Base-by-base conservation (phyloP, 2,797 vertebrate species). In the Premnoplex brunnescens region DNA sequence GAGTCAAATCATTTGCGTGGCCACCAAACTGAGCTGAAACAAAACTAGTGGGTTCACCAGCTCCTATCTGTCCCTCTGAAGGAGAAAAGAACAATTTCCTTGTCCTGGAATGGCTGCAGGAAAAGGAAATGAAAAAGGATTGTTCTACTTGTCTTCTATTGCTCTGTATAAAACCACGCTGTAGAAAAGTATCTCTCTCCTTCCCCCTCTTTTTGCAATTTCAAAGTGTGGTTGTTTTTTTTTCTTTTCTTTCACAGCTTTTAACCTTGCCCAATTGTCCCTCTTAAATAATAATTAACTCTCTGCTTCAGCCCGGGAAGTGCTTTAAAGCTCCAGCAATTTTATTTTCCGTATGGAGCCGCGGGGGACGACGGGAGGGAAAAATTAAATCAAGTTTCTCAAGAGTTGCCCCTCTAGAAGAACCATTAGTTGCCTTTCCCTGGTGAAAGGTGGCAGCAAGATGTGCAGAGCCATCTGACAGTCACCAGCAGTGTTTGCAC, bases 221-320 rank as follows among this genome's bases (percentile, higher is more conserved):
- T 69, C 54, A 62, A 23, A 49, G 48, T 56, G 46, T 24, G 43
- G 41, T 39, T 64, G 34, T 24, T 74, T 32, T 46, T 14, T 9
- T 64, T 24, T n/a, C 49, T 88, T 36, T 79, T 80, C 75, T 91
- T 96, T 96, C 89, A 87, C 86, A 95, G 93, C 88, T 96, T 97
- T 97, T 96, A 96, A 95, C 96, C 84, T 95, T 90, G 80, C 73
- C 91, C 86, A 81, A 17, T 88, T 94, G 80, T 91, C 49, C 67
- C 91, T 97, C 93, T 97, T 95, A 95, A 97, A 97, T 89, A 96
- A 93, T 93, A 96, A 97, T 97, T 96, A 96, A 91, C 69, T 91
- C 67, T 32, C 54, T 58, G 28, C 30, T 69, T 82, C 91, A 85
- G 64, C 49, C 28, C 9, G 62, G 37, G 81, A 85, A 93, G 84